Evolutionary conservation across 2,888 invertebrate species (phyloP), one percentile per base, ranked within the genome.

Genomic region (Apotomis capreana): DNA sequence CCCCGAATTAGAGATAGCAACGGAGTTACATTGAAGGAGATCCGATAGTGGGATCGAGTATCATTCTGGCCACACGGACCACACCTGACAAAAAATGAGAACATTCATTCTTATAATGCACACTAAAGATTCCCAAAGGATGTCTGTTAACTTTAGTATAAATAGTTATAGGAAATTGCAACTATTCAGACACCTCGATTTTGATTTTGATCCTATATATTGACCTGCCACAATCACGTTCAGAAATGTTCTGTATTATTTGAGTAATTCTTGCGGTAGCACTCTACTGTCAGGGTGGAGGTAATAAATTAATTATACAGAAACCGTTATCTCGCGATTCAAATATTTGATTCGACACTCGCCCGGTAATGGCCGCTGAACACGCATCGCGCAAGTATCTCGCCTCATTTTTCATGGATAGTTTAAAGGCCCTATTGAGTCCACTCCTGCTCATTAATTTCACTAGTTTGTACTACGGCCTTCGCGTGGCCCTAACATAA

Each of bases 401-500:
- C n/a, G 60, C 62, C 70, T 74, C 71, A 80, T 82, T 82, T 82
- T 79, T 82, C 78, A 79, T 72, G 54, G 78, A 79, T 83, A 82
- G 76, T 80, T 81, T 81, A 80, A 76, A 80, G 63, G 54, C 52
- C 51, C 78, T 81, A 85, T 84, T 78, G 83, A 60, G 58, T 74
- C 63, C 79, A 70, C 72, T 81, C 80, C 82, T 78, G 76, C 84
- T 89, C 90, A 87, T 91, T 90, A 88, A 89, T 90, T 86, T 80
- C 89, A 88, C 87, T 89, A 87, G 87, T 84, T 81, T 78, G 86
- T 85, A 87, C 86, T 84, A 82, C 79, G 83, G 80, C 80, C 81
- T 87, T 85, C 87, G 87, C 86, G 87, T 81, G 81, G 83, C 84
- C 88, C 86, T 79, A 81, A 87, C 90, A 91, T 91, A 89, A 91